phyloP scores from a whole-genome alignment of 1,140 invertebrate species.

The Neodiprion virginianus region DNA sequence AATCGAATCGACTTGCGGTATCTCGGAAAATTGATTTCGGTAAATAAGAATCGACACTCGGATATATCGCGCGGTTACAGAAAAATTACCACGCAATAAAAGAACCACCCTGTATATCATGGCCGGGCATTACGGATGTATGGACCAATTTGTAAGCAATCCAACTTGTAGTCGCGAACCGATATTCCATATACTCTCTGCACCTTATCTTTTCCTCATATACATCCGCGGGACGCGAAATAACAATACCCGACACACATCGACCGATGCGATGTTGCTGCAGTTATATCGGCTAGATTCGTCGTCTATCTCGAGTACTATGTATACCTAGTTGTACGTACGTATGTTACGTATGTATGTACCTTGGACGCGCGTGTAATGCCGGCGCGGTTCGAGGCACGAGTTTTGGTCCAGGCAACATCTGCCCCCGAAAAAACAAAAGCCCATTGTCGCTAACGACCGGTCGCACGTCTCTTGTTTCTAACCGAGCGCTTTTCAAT shows the following conservation, averaged over 20 bases:
- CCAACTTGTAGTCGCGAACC: constrained; percentile 56
- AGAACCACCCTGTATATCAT: constrained; percentile 47
- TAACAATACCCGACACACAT: neutral
- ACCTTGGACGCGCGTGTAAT: constrained; percentile 9
- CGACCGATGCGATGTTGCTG: neutral
- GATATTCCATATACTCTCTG: constrained; percentile 58
- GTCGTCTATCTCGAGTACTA: constrained; percentile 13
- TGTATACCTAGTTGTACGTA: neutral
- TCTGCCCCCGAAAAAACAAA: constrained; percentile 65
- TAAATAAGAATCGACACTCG: too few species aligned
- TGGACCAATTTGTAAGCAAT: constrained; percentile 64
- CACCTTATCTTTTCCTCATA: constrained; percentile 38
- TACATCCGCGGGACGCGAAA: constrained; percentile 21
- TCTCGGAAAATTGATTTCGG: too few species aligned
- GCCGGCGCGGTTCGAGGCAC: constrained; percentile 29
- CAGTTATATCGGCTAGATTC: constrained; percentile 29
- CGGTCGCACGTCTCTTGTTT: constrained; percentile 63
- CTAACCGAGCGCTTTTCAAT: constrained; percentile 63
- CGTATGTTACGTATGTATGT: too few species aligned
- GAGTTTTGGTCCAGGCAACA: constrained; percentile 52
- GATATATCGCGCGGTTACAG: too few species aligned
- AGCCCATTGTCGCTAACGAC: constrained; percentile 63
- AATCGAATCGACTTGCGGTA: too few species aligned
- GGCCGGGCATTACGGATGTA: constrained; percentile 59
- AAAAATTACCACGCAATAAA: constrained; percentile 29